phyloP scores from a whole-genome alignment of 2,113 vertebrate species.

The Herpailurus yagouaroundi region DNA sequence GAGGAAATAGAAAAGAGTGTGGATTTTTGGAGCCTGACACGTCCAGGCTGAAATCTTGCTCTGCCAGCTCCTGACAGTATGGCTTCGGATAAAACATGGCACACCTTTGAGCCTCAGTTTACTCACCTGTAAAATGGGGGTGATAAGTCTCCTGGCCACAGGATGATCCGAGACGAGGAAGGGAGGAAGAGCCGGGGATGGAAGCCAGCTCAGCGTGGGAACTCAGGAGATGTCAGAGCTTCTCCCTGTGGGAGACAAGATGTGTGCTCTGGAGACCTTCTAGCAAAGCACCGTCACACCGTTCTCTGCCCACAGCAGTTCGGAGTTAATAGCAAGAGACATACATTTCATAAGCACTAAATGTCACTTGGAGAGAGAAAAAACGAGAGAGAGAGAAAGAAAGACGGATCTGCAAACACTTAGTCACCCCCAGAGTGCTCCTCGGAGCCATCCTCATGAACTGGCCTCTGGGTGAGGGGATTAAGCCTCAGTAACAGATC shows the following conservation, averaged over 20 bases:
- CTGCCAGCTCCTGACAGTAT: not conserved
- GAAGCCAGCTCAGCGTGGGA: not conserved
- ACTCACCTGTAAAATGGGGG: not conserved
- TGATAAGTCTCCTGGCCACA: not conserved
- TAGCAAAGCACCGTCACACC: not conserved
- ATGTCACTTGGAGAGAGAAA: not conserved
- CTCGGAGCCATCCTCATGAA: not conserved
- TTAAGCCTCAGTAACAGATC: not conserved
- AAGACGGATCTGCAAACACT: not conserved
- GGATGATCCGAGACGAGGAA: not conserved
- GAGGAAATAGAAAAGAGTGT: not conserved
- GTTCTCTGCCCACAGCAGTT: not conserved
- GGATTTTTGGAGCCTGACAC: not conserved
- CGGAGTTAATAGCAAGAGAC: not conserved
- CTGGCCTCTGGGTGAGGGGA: not conserved
- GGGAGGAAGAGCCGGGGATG: not conserved
- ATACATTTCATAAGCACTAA: not conserved
- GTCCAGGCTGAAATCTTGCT: not conserved
- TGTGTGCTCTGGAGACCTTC: not conserved
- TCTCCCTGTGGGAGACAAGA: not conserved
- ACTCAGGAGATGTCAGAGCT: not conserved
- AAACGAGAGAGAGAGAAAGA: not conserved
- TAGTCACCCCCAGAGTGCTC: not conserved
- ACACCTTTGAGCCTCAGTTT: not conserved
- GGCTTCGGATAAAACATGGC: not conserved